These are phyloP conservation scores for Pelusios castaneus DNA, from an alignment of 2,113 vertebrate genomes.

Conservation along the genomic window DNA sequence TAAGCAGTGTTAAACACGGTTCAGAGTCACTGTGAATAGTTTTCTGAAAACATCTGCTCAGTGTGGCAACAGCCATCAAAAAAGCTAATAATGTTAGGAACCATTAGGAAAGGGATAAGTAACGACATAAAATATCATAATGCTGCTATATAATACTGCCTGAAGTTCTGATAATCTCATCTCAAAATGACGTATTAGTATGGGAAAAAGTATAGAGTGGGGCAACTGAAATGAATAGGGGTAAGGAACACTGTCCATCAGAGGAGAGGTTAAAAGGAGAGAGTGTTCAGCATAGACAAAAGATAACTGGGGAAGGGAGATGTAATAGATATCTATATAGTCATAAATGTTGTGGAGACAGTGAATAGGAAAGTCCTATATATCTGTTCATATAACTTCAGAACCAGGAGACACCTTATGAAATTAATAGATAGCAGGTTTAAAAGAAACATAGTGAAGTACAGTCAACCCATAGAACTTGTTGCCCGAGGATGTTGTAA, in stretches of 20 bases:
- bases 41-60: too few relatives aligned
- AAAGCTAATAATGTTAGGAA: too few relatives aligned
- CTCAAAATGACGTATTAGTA: not conserved
- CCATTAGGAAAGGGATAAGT: too few relatives aligned
- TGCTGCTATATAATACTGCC: not conserved
- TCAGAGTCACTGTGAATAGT: not conserved
- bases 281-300: not conserved
- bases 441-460: not conserved
- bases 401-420: not conserved
- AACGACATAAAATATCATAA: not conserved
- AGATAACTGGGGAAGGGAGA: not conserved
- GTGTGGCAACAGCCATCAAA: too few relatives aligned
- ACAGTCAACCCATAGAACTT: not conserved
- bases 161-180: not conserved
- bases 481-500: not conserved
- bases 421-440: not conserved
- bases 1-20: not conserved
- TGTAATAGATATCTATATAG: not conserved
- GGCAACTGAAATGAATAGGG: not conserved
- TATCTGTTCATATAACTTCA: not conserved
- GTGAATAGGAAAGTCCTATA: not conserved
- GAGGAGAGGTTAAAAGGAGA: not conserved
- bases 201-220: not conserved
- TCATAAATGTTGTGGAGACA: not conserved
- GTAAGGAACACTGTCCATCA: not conserved